Evolutionary conservation across 2,113 vertebrate species (phyloP).

Genomic region (Oxygymnocypris stewartii): DNA sequence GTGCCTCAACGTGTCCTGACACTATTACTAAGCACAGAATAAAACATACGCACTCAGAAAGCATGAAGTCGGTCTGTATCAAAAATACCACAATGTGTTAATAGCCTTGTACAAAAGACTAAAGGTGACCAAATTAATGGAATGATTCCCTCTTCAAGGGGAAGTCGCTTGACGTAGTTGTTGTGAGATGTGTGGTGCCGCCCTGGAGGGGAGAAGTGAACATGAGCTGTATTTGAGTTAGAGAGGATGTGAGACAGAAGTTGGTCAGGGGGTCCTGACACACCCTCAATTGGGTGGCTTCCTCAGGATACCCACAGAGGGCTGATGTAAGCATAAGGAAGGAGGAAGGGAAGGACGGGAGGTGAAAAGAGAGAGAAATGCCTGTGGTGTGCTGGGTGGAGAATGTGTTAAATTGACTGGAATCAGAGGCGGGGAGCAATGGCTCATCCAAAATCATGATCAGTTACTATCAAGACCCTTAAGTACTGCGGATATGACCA

Average conservation of each 20-base stretch:
- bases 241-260: constrained; percentile 56
- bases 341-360: constrained; percentile 40
- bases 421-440: neutral
- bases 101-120: neutral
- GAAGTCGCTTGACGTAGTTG: neutral
- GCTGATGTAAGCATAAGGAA: constrained; percentile 51
- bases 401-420: constrained; percentile 1
- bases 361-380: constrained; percentile 29
- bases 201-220: neutral
- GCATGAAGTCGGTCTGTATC: neutral
- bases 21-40: neutral
- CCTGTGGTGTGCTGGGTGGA: neutral
- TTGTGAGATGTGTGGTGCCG: neutral
- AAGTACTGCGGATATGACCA: neutral
- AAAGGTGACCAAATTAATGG: neutral
- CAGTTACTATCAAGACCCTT: neutral
- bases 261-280: constrained; percentile 55
- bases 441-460: constrained; percentile 24
- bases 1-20: neutral
- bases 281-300: constrained; percentile 64
- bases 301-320: constrained; percentile 72
- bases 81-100: neutral
- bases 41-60: neutral
- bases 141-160: constrained; percentile 11
- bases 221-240: constrained; percentile 12